These are phyloP conservation scores for Sussaba pulchella DNA, from an alignment of 2,888 invertebrate genomes.

Conservation along the genomic window DNA sequence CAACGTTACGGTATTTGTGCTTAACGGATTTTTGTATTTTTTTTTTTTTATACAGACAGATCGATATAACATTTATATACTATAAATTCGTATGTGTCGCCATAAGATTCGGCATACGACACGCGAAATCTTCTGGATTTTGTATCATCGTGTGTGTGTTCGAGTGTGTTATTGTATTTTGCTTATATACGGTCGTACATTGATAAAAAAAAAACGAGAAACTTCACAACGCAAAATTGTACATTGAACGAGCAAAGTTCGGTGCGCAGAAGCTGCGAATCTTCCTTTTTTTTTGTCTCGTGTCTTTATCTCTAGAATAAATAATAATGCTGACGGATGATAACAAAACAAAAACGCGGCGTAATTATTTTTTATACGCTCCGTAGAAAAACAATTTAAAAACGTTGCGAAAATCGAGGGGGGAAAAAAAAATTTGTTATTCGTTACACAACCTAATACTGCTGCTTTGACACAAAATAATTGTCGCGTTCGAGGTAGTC, in stretches of 20 bases:
- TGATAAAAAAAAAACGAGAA: conserved; percentile 23
- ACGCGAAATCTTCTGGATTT: conserved; percentile 14
- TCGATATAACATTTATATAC: conserved; percentile 35
- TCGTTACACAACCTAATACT: conserved; percentile 60
- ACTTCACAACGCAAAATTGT: conserved; percentile 27
- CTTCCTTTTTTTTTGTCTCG: conserved; percentile 1
- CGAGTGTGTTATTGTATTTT: conserved; percentile 10
- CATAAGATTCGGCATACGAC: conserved; percentile 21
- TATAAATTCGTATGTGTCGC: conserved; percentile 43
- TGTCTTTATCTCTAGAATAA: conserved; percentile 48
- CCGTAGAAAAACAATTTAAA: not conserved
- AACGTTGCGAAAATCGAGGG: not conserved
- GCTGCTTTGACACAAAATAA: conserved; percentile 51
- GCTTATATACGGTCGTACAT: conserved; percentile 31
- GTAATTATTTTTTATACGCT: conserved; percentile 19
- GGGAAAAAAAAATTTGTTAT: conserved; percentile 27
- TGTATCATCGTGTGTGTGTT: not conserved
- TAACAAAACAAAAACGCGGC: conserved; percentile 2
- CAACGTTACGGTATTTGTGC: conserved; percentile 29
- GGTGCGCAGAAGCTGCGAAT: not conserved
- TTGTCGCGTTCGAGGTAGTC: conserved; percentile 38
- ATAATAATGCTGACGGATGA: conserved; percentile 50
- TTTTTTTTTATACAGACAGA: conserved; percentile 36
- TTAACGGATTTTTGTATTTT: conserved; percentile 33
- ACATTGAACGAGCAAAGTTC: conserved; percentile 43